Evolutionary conservation across 2,888 invertebrate species (phyloP), one percentile per base, ranked within the genome.

Genomic region (Rutpela maculata): DNA sequence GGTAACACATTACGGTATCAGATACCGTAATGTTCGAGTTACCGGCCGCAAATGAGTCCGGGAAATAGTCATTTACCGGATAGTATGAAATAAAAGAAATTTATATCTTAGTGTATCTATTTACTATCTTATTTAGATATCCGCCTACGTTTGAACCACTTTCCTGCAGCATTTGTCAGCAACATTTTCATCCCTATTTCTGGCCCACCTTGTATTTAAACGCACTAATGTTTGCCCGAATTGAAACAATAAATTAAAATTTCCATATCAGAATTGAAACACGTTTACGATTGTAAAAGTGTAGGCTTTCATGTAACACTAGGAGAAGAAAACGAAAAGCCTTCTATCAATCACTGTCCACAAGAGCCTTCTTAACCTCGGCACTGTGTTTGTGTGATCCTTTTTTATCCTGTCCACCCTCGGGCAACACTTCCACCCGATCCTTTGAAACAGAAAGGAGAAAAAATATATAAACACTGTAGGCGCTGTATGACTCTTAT

Each of bases 291-390:
- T 63, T 72, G 76, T 77, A 60, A 71, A 73, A 76, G 62, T 77
- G 72, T 73, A 74, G 76, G 74, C 31, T 57, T 77, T 63, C 70
- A 60, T 63, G 55, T 62, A 17, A 74, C 63, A 17, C 38, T 31
- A 60, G 80, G 80, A 80, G 78, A 78, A 74, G 80, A 81, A 82
- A 78, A 81, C 82, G 82, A 82, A 83, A 83, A 81, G 76, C 81
- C 83, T 83, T 83, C 85, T 82, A 87, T 87, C 86, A 86, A 87
- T 87, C 87, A 87, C 82, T 85, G 86, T 87, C 86, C 80, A 78
- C 74, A 78, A 80, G 80, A 83, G 84, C 85, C 85, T 84, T 81
- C 84, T 86, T 85, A 86, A 85, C 84, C 85, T 84, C 81, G 80
- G 82, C 82, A 82, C 82, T 81, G 80, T 83, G 84, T 85, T 86